Evolutionary conservation across 2,113 vertebrate species (phyloP).

Genomic region (Plestiodon gilberti): DNA sequence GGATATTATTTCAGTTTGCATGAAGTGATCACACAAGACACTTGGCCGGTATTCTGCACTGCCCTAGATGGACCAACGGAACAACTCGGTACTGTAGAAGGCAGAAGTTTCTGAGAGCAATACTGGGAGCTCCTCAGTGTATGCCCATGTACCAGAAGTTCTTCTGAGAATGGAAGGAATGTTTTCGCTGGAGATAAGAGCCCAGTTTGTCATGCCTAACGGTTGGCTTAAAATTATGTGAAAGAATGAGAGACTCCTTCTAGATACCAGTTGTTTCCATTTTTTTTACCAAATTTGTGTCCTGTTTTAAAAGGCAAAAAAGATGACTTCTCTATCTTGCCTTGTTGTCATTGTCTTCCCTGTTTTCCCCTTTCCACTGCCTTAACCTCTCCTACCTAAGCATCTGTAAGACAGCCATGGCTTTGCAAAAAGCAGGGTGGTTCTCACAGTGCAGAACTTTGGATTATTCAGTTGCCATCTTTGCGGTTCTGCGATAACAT

Average conservation of each 20-base stretch:
- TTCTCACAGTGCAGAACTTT: too few species aligned
- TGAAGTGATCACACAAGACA: neutral
- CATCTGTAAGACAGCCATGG: too few species aligned
- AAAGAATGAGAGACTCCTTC: neutral
- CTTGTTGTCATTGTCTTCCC: too few species aligned
- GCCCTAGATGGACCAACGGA: too few species aligned
- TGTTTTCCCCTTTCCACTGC: too few species aligned
- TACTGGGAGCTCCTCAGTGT: neutral
- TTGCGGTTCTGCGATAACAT: neutral
- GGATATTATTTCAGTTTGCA: neutral
- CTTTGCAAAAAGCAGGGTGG: too few species aligned
- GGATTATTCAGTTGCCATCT: neutral
- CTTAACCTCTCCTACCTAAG: too few species aligned
- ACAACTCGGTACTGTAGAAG: neutral
- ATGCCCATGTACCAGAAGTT: neutral
- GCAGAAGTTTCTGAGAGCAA: neutral
- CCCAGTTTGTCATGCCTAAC: neutral
- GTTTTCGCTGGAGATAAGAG: neutral
- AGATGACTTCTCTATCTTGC: too few species aligned
- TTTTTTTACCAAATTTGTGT: too few species aligned
- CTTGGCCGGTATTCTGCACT: neutral
- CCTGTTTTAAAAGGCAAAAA: too few species aligned
- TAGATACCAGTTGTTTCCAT: too few species aligned
- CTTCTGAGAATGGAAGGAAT: too few species aligned
- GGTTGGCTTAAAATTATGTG: neutral